These are phyloP conservation scores for Melanostoma scalare DNA, from an alignment of 2,888 invertebrate species.

Conservation along the genomic window DNA sequence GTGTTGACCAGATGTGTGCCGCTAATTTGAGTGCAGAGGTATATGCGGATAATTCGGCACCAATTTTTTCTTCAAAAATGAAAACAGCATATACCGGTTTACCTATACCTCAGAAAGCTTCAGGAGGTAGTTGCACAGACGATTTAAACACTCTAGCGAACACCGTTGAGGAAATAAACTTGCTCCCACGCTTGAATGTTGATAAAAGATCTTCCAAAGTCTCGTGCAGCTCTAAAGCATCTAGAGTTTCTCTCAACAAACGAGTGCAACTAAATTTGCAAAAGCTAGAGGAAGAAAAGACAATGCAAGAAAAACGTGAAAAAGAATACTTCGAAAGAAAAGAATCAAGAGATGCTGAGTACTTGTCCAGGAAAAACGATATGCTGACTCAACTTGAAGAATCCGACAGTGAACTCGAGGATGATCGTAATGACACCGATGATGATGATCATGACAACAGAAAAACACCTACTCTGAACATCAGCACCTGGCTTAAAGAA, in stretches of 20 bases:
- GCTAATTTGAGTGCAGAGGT: background rate
- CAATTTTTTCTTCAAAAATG: background rate
- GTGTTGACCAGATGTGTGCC: background rate
- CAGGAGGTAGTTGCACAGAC: too few relatives aligned
- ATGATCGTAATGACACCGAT: background rate
- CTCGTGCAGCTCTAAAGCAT: background rate
- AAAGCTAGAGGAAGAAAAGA: conserved; percentile 4
- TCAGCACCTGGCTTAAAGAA: too few relatives aligned
- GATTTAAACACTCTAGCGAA: too few relatives aligned
- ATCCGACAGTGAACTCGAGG: background rate
- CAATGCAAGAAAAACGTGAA: background rate
- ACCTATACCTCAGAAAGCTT: too few relatives aligned
- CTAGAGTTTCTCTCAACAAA: background rate
- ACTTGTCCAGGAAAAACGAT: conserved; percentile 2
- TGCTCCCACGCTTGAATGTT: too few relatives aligned
- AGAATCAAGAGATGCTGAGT: conserved; percentile 5
- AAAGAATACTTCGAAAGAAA: background rate
- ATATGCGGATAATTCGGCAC: background rate
- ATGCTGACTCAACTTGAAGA: conserved; percentile 11
- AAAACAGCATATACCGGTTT: background rate
- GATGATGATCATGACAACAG: background rate
- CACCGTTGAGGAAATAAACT: too few relatives aligned
- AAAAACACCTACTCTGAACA: too few relatives aligned
- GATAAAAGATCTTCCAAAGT: too few relatives aligned
- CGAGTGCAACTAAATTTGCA: conserved; percentile 9